Conservation (phyloP, 53 echinoderm and acorn worm genomes). For the Stichopus horrens region DNA sequence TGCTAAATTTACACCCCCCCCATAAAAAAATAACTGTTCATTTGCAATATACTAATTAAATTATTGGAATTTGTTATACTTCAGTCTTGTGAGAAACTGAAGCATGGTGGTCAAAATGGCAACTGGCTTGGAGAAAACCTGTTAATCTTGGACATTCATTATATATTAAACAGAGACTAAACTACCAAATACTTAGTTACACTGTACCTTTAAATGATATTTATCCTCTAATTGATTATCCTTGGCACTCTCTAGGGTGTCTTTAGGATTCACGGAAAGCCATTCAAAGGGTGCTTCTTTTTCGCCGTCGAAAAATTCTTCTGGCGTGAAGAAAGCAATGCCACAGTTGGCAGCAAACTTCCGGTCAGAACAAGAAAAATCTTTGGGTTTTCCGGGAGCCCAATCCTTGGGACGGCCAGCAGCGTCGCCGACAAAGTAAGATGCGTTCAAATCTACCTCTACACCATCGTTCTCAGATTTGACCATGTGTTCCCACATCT, state of each 20-base stretch:
- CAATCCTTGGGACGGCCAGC: slow-evolving; percentile 87
- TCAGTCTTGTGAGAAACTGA: too few species aligned
- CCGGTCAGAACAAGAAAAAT: slow-evolving; percentile 91
- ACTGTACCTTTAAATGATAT: slow-evolving; percentile 73
- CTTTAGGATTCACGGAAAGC: slow-evolving; percentile 71
- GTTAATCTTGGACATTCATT: too few species aligned
- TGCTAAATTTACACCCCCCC: too few species aligned
- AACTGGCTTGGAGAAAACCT: too few species aligned
- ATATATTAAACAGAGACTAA: too few species aligned
- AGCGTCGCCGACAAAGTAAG: slow-evolving; percentile 89
- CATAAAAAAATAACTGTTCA: too few species aligned
- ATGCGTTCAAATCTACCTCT: slow-evolving; percentile 54
- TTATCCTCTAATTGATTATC: slow-evolving; percentile 21
- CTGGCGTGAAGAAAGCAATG: slow-evolving; percentile 79
- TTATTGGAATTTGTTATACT: too few species aligned
- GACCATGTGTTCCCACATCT: slow-evolving; percentile 80
- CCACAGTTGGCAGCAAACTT: slow-evolving; percentile 91
- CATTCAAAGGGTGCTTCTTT: slow-evolving; percentile 69
- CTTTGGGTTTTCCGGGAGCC: slow-evolving; percentile 80
- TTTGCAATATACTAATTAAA: too few species aligned
- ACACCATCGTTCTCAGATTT: slow-evolving; percentile 71
- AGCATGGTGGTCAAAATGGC: too few species aligned
- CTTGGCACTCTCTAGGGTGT: slow-evolving; percentile 55
- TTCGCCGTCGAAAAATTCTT: slow-evolving; percentile 80
- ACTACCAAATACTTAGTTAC: neutral